Base-by-base conservation (phyloP, 2,888 invertebrate species). In the Graphium colonna region DNA sequence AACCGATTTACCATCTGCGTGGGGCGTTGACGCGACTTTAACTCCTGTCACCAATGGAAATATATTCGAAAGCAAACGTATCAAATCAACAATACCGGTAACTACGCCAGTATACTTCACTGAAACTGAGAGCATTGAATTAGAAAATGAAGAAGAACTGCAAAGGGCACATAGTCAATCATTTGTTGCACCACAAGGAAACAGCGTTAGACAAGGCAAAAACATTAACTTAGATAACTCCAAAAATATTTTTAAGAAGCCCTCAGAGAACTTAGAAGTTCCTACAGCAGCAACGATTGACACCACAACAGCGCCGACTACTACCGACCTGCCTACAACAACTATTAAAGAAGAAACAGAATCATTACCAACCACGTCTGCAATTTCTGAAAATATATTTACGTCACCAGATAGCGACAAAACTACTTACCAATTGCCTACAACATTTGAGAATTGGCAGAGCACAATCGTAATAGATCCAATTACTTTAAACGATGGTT, bases 151-250 rank as follows among this genome's bases (percentile, higher is more conserved):
- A 39, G 93, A 93, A 68, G 91, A 92, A 70, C 73, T 94, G 38
- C 93, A 93, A 77, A 90, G 92, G 57, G 93, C 94, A 17, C 94
- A 94, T 60, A 93, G 93, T 41, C 94, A 94, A 67, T 94, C 94
- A 0, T 93, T 94, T 63, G 82, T 93, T 16, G 89, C 92, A 1
- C 91, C 92, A 26, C 90, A 91, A 63, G 91, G 91, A 52, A 86
- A 81, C 53, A 87, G 79, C 55, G 57, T 84, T 16, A 73, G 88
- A 57, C 75, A 86, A 64, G 81, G 90, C 7, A 84, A 91, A 67
- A 82, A 84, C 52, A 62, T 88, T 7, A 77, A 73, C 53, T 62
- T 71, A 39, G 77, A 77, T 1, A 68, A 74, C 16, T 64, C 63
- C 43, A 69, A 76, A 48, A 68, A 70, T 38, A 60, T 64, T 1